phyloP scores from a whole-genome alignment of 2,113 vertebrate genomes.

The Psilopogon haemacephalus region DNA sequence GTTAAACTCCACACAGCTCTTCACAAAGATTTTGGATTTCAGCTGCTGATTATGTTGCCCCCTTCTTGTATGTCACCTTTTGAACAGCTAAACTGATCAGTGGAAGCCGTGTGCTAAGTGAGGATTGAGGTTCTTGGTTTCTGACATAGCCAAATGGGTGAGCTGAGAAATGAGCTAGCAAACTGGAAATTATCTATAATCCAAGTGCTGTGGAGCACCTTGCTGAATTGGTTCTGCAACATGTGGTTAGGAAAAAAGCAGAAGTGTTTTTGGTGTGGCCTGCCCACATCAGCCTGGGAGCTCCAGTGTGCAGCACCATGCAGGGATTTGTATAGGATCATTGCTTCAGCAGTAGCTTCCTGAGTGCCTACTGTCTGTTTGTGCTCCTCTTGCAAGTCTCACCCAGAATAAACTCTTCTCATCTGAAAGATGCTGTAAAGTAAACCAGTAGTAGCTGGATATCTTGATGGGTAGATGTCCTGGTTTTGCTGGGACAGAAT shows the following conservation, averaged over 20 bases:
- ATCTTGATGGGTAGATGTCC: background rate
- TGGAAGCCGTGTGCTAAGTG: rapidly evolving
- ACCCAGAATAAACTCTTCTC: background rate
- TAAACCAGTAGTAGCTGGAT: background rate
- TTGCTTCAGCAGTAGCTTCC: background rate
- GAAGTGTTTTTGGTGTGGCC: background rate
- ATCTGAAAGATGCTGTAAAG: background rate
- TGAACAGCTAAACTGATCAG: background rate
- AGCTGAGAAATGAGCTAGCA: background rate
- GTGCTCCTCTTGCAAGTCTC: background rate
- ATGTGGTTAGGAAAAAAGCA: background rate
- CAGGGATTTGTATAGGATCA: background rate
- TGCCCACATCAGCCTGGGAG: background rate
- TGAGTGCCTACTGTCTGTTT: background rate
- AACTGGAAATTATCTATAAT: background rate
- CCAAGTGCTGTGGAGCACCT: background rate
- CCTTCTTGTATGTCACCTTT: background rate
- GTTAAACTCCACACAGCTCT: background rate
- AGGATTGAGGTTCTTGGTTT: background rate
- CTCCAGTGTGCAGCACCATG: background rate
- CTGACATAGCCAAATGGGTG: background rate
- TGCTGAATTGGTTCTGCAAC: background rate
- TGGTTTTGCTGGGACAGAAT: too few relatives aligned
- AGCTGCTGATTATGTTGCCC: background rate
- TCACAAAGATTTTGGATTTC: background rate